Base-by-base conservation (phyloP, 2,113 vertebrate species). In the Alosa alosa region DNA sequence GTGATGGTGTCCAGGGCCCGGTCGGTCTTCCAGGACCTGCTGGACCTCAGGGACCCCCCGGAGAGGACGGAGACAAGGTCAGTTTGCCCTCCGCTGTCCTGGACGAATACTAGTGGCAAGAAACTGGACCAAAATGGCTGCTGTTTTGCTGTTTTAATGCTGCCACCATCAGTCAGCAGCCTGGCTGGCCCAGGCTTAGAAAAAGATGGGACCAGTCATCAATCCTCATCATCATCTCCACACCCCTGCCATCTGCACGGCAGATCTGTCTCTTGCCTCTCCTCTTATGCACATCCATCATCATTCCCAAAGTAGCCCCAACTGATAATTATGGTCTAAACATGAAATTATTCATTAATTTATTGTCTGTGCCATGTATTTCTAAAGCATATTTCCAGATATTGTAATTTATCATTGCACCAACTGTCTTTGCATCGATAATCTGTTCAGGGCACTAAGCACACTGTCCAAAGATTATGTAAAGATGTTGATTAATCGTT, bases 1-100 rank as follows among this genome's bases (percentile, higher is more conserved):
- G 98, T 84, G 98, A 99, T 83, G 98, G 98, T 52, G 93, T 99
- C 41, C 98, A 99, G 91, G 98, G 98, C 87, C 98, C 98, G 7
- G 98, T 99, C 15, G 98, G 98, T 88, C 95, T 99, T 81, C 98
- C 98, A 0, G 98, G 98, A 15, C 97, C 98, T 41, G 96, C 98
- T 6, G 98, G 98, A 78, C 97, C 98, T 6, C 97, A 97, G 41
- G 98, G 98, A 25, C 97, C 97, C 88, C 98, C 98, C 0, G 98
- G 98, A 93, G 98, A 99, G 92, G 98, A 99, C 0, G 98, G 98
- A 84, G 98, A 99, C 94, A 99, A 99, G 97, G 98, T 98, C 36
- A 87, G 92, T 90, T 17, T 45, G 6, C 44, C 72, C 55, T 8
- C 36, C 55, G 6, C 18, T 9, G 49, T 46, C 20, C 46, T 41